Percentiles rank a stretch among this genome's conserved stretches.
These are phyloP conservation scores for Archaeoteleia sp. DNA, from an alignment of 2,888 invertebrate genomes.

Conservation along the genomic window DNA sequence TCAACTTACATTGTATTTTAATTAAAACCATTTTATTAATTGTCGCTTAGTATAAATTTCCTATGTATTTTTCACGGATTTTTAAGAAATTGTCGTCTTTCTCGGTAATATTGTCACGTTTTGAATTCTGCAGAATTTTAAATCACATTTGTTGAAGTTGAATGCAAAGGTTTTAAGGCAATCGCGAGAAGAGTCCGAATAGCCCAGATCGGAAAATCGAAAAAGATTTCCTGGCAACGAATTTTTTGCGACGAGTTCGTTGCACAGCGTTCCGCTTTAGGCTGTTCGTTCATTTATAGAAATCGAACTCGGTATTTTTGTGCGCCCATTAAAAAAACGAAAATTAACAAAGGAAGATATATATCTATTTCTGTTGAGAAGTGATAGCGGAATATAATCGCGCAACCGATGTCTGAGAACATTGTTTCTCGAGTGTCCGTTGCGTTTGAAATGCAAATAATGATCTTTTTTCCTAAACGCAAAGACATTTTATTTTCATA, in stretches of 20 bases:
- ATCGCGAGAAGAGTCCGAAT: constrained; percentile 17
- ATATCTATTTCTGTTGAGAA: constrained; percentile 31
- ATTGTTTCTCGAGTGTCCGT: background rate
- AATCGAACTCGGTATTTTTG: constrained; percentile 47
- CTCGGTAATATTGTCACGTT: constrained; percentile 20
- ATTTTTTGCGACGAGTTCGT: constrained; percentile 11
- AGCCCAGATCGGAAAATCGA: constrained; percentile 11
- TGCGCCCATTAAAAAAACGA: constrained; percentile 7
- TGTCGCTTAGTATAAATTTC: too few relatives aligned
- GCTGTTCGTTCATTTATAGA: constrained; percentile 37
- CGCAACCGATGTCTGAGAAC: constrained; percentile 3
- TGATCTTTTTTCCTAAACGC: constrained; percentile 33
- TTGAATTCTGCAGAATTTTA: constrained; percentile 42
- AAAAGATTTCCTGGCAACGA: constrained; percentile 33
- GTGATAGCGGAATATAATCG: constrained; percentile 13
- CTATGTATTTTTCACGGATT: too few relatives aligned
- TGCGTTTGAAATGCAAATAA: constrained; percentile 14
- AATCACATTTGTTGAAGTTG: constrained; percentile 35
- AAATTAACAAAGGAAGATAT: too few relatives aligned
- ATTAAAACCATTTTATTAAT: too few relatives aligned
- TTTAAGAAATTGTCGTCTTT: constrained; percentile 9
- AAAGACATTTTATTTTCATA: constrained; percentile 62
- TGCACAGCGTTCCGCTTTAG: constrained; percentile 19
- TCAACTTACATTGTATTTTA: too few relatives aligned
- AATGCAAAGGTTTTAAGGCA: constrained; percentile 34